Evolutionary conservation across 2,888 invertebrate species (phyloP).

Genomic region (Pemphredon lugubris): DNA sequence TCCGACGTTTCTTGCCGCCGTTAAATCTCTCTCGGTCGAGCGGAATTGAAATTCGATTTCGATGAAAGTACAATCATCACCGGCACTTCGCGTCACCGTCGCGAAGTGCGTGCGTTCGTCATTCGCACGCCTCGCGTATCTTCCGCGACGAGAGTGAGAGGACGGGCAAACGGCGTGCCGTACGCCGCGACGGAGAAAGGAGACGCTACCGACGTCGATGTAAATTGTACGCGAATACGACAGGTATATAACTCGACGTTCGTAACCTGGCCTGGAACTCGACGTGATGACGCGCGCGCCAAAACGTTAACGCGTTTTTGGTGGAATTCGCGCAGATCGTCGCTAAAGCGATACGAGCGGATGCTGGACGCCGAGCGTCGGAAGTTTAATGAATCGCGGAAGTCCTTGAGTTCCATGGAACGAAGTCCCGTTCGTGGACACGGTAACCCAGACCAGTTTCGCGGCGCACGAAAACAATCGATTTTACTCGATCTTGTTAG

Average conservation of each 20-base stretch:
- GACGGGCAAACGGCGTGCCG: constrained; percentile 60
- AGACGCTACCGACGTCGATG: constrained; percentile 23
- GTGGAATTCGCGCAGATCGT: too few species aligned
- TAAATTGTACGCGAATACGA: too few species aligned
- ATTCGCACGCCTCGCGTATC: not conserved
- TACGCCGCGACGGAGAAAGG: constrained; percentile 41
- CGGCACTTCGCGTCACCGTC: constrained; percentile 1
- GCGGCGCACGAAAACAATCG: not conserved
- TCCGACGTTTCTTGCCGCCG: not conserved
- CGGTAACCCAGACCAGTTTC: constrained; percentile 1
- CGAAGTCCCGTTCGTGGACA: constrained; percentile 30
- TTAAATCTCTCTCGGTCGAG: not conserved
- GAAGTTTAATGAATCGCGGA: constrained; percentile 33
- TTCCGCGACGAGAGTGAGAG: constrained; percentile 56
- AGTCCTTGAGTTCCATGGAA: constrained; percentile 40
- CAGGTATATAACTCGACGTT: not conserved
- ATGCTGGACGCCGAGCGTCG: too few species aligned
- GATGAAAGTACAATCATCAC: constrained; percentile 43
- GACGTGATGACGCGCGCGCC: too few species aligned
- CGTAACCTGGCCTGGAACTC: too few species aligned
- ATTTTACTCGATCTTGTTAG: too few species aligned
- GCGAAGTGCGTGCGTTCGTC: constrained; percentile 23
- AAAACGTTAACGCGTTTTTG: too few species aligned
- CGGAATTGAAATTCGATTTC: constrained; percentile 40
- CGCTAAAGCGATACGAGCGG: too few species aligned